Base-by-base conservation (phyloP, 2,113 vertebrate genomes). In the Pelobates fuscus region DNA sequence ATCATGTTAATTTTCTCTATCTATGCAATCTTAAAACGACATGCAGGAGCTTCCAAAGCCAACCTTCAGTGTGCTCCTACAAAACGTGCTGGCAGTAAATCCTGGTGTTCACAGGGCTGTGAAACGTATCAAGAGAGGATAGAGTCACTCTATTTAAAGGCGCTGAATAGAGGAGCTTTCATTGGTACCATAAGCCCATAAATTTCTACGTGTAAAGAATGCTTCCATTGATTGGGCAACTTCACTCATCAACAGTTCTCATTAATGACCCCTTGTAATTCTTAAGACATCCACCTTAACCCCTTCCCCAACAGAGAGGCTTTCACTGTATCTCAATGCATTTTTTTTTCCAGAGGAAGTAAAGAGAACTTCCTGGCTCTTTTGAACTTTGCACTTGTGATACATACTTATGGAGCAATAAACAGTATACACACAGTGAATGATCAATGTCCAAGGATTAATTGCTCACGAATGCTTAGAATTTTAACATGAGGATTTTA, bases 181-280 rank as follows among this genome's bases (percentile, higher is more conserved):
- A 67, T 37, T 46, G 18, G 37, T 30, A 32, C 58, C 27, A 12
- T 21, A 7, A 61, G 57, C 10, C n/a, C 64, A 43, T 76, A 76
- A 76, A 76, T 61, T 61, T 68, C 65, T 67, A 3, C 17, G 25
- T 76, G 25, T 32, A 29, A 68, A 76, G 73, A 76, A 76, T 61
- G 65, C 59, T 18, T 23, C 73, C 41, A 68, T 76, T 76, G 64
- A 76, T 68, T 25, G 37, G 37, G 72, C 20, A 25, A 30, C 64
- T 43, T 75, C 26, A 30, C 63, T 24, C 63, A 23, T 58, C 54
- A 46, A 21, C 65, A 20, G 55, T 44, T 32, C 23, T 55, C n/a
- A 54, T 52, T 52, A 61, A 77, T 77, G 65, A 77, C 55, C 73
- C 44, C 73, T 71, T 64, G 30, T 66, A 24, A 55, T 23, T 46